Evolutionary conservation across 1,140 invertebrate genomes (phyloP).

Genomic region (Helicoverpa armigera): DNA sequence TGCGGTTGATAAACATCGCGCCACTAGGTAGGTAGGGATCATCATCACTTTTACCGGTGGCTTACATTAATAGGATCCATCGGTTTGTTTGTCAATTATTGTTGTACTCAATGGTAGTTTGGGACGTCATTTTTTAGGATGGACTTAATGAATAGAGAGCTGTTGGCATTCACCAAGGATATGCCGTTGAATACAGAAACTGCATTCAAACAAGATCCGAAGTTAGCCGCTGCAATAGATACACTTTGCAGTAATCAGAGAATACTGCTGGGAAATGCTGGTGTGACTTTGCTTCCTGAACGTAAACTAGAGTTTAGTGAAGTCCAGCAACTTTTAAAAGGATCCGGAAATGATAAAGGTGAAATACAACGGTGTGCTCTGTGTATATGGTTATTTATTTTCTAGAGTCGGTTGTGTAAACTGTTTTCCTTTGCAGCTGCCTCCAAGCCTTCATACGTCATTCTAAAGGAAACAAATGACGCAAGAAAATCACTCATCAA

Average conservation of each 20-base stretch:
- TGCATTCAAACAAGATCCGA: constrained; percentile 72
- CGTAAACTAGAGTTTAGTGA: constrained; percentile 74
- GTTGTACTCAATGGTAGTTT: constrained; percentile 66
- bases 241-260: constrained; percentile 60
- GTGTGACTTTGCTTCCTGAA: constrained; percentile 63
- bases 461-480: constrained; percentile 54
- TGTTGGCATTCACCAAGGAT: constrained; percentile 66
- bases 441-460: neutral
- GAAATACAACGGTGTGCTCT: neutral
- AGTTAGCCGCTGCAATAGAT: constrained; percentile 73
- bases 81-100: constrained; percentile 79
- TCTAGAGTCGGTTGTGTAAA: neutral
- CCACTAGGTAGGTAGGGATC: constrained; percentile 84
- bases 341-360: constrained; percentile 38
- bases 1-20: constrained; percentile 86
- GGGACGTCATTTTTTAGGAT: constrained; percentile 68
- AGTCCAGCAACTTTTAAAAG: constrained; percentile 70
- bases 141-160: constrained; percentile 76
- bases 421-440: neutral
- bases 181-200: constrained; percentile 57
- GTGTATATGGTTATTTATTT: neutral
- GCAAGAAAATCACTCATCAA: constrained; percentile 65
- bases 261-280: constrained; percentile 13
- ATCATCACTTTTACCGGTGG: constrained; percentile 80
- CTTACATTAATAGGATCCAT: constrained; percentile 77